Conservation (phyloP, 2,797 vertebrate species). For the Periparus ater region DNA sequence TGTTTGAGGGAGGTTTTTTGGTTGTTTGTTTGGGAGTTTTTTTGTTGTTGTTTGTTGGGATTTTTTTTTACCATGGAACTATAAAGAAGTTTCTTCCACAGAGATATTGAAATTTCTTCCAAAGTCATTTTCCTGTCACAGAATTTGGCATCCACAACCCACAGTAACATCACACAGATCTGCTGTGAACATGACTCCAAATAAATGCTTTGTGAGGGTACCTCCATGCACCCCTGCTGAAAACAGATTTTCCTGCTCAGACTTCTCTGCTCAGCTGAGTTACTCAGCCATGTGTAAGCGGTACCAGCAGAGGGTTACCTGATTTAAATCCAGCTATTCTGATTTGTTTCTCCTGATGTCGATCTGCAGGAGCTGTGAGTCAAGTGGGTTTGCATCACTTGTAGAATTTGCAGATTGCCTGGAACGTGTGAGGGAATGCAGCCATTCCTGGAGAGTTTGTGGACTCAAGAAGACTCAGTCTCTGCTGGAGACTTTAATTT, state of each 20-base stretch:
- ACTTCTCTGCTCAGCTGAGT: neutral
- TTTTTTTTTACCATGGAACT: neutral
- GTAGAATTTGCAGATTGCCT: neutral
- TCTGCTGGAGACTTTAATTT: neutral
- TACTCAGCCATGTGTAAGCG: neutral
- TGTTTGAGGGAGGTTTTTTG: accelerated
- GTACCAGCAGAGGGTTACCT: neutral
- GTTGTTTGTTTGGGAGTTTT: neutral
- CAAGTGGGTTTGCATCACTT: neutral
- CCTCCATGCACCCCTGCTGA: accelerated
- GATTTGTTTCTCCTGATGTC: neutral
- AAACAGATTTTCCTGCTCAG: neutral
- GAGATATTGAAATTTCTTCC: neutral
- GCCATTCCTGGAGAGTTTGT: neutral
- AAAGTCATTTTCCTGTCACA: neutral
- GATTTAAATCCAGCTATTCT: neutral
- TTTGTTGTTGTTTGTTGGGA: neutral
- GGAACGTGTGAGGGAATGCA: neutral
- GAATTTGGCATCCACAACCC: neutral
- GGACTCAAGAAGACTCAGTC: neutral
- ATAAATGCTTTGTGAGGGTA: neutral
- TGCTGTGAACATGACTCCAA: neutral
- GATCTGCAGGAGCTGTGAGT: neutral
- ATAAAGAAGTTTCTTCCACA: neutral
- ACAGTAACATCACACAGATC: neutral